Percentiles rank a stretch among this genome's conserved stretches.
Conservation (phyloP, 1,140 invertebrate species). For the Nebria ingens region DNA sequence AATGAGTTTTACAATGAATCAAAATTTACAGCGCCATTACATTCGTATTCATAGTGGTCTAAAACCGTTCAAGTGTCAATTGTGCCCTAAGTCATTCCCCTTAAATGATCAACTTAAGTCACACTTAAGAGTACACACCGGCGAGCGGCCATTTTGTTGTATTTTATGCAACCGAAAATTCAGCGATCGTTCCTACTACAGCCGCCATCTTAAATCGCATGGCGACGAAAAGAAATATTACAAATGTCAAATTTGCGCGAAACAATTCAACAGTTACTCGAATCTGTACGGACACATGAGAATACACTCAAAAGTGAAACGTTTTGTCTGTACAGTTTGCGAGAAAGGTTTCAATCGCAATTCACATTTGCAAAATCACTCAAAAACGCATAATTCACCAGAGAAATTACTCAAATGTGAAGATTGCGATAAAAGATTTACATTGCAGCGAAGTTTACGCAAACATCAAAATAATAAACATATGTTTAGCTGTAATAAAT, state of each 20-base stretch:
- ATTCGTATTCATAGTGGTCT: background rate
- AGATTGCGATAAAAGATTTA: background rate
- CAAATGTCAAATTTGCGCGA: background rate
- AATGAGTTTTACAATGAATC: background rate
- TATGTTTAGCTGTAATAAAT: background rate
- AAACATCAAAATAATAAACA: background rate
- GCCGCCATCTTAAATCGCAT: background rate
- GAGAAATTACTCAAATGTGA: background rate
- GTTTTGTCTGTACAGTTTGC: background rate
- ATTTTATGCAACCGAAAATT: background rate
- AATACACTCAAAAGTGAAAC: background rate
- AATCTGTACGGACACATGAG: background rate
- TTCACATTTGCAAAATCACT: background rate
- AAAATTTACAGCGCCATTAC: background rate
- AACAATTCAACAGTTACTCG: background rate
- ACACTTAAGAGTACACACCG: background rate
- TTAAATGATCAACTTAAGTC: background rate
- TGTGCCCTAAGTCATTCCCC: background rate
- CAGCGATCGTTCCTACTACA: background rate
- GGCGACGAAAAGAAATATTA: background rate
- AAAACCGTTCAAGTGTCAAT: background rate
- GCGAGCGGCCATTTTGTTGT: background rate
- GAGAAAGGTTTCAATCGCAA: background rate
- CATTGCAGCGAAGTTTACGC: background rate
- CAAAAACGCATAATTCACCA: background rate